phyloP scores from a whole-genome alignment of 2,797 vertebrate genomes.

The Malacoctenus gilli region DNA sequence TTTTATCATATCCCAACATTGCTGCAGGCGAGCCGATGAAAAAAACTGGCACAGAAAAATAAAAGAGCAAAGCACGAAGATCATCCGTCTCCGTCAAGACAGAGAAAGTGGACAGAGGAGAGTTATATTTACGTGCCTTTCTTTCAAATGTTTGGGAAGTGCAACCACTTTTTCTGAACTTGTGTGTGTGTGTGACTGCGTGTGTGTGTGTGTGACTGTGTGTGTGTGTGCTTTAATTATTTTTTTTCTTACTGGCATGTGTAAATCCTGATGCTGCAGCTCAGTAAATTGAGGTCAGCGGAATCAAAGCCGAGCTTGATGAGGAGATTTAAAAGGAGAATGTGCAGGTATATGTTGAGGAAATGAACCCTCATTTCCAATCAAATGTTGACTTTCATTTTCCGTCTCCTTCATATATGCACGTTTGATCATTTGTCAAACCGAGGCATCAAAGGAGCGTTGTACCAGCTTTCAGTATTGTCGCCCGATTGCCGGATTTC shows the following conservation, averaged over 20 bases:
- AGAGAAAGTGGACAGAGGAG: constrained; percentile 74
- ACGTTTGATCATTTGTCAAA: not conserved
- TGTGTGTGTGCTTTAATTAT: constrained; percentile 8
- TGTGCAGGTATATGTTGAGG: constrained; percentile 47
- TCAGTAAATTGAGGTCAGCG: constrained; percentile 76
- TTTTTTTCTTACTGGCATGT: constrained; percentile 14
- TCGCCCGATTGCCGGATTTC: not conserved
- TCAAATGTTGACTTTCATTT: not conserved
- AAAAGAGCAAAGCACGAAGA: constrained; percentile 79
- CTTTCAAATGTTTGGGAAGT: constrained; percentile 45
- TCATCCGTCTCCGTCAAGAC: constrained; percentile 78
- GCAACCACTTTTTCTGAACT: too few relatives aligned
- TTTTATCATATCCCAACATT: constrained; percentile 57
- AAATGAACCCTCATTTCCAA: not conserved
- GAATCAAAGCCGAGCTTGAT: constrained; percentile 68
- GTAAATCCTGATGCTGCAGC: constrained; percentile 78
- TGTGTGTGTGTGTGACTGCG: constrained; percentile 13
- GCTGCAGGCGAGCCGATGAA: constrained; percentile 80
- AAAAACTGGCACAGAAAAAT: constrained; percentile 79
- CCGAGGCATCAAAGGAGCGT: not conserved
- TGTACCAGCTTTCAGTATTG: not conserved
- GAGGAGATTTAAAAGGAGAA: constrained; percentile 65
- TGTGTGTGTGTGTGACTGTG: constrained; percentile 11
- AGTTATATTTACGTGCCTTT: constrained; percentile 44
- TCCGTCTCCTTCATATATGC: not conserved